Evolutionary conservation across 2,888 invertebrate genomes (phyloP).

Genomic region (Chrysomela aeneicollis): DNA sequence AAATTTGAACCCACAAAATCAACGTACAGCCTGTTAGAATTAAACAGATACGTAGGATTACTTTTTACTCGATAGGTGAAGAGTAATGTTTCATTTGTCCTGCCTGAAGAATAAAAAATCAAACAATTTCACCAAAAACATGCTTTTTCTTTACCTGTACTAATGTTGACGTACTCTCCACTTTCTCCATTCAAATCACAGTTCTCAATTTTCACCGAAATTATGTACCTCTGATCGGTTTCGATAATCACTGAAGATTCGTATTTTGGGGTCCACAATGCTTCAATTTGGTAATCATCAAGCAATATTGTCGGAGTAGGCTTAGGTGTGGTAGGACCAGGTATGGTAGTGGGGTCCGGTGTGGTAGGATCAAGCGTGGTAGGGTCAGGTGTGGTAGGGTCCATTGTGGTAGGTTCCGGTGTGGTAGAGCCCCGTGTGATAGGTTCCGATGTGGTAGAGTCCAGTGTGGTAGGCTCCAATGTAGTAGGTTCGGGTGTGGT

Average conservation of each 20-base stretch:
- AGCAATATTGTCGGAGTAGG: neutral
- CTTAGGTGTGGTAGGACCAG: neutral
- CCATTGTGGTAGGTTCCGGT: too few species aligned
- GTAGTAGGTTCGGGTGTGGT: too few species aligned
- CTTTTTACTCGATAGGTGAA: constrained; percentile 34
- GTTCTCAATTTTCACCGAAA: constrained; percentile 22
- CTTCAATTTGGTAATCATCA: neutral
- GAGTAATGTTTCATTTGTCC: constrained; percentile 25
- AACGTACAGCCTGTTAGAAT: constrained; percentile 32
- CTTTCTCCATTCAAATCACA: constrained; percentile 31
- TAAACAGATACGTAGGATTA: constrained; percentile 37
- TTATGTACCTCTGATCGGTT: constrained; percentile 33
- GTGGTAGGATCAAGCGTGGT: too few species aligned
- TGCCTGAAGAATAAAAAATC: constrained; percentile 26
- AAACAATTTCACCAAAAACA: neutral
- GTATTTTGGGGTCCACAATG: neutral
- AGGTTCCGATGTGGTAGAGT: too few species aligned
- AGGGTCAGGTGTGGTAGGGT: too few species aligned
- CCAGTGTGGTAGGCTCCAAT: too few species aligned
- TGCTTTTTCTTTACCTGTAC: neutral
- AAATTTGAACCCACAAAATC: constrained; percentile 29
- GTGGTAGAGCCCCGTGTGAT: too few species aligned
- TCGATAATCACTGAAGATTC: neutral
- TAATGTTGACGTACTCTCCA: constrained; percentile 24
- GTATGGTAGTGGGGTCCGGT: too few species aligned